phyloP scores from a whole-genome alignment of 2,888 invertebrate species.

The Nomada ferruginata region DNA sequence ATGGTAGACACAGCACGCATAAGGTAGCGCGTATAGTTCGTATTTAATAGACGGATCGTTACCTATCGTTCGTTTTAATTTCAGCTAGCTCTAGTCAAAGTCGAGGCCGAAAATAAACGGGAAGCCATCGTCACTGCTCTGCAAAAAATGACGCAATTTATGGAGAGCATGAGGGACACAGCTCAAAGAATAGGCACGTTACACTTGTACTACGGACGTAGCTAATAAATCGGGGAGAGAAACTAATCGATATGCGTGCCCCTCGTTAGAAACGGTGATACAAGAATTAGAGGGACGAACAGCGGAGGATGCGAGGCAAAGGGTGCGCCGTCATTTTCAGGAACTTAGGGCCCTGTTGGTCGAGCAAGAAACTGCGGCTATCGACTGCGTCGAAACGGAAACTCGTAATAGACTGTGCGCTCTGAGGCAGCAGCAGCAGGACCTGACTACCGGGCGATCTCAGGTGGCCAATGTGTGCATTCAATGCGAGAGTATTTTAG shows the following conservation, averaged over 20 bases:
- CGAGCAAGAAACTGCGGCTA: constrained; percentile 85
- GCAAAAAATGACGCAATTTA: constrained; percentile 85
- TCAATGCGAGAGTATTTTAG: constrained; percentile 85
- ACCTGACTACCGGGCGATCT: constrained; percentile 85
- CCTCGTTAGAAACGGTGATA: constrained; percentile 80
- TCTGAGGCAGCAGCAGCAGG: constrained; percentile 85
- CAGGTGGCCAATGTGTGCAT: constrained; percentile 85
- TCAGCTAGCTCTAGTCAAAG: constrained; percentile 85
- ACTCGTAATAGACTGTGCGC: constrained; percentile 85
- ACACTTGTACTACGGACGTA: neutral
- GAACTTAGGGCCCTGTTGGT: constrained; percentile 85
- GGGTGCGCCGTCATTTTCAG: constrained; percentile 85
- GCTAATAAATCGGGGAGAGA: neutral
- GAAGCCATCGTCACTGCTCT: constrained; percentile 84
- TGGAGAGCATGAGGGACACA: constrained; percentile 85
- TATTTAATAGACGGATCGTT: neutral
- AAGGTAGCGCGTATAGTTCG: constrained; percentile 80
- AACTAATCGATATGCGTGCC: constrained; percentile 3
- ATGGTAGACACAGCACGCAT: constrained; percentile 86
- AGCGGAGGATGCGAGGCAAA: constrained; percentile 79
- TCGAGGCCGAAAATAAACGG: constrained; percentile 86
- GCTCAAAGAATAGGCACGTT: constrained; percentile 84
- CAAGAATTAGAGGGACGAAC: constrained; percentile 77
- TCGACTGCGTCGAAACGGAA: constrained; percentile 86
- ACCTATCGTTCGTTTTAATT: constrained; percentile 44